Evolutionary conservation across 1,140 invertebrate genomes (phyloP).

Genomic region (Drosophila ercepeae): DNA sequence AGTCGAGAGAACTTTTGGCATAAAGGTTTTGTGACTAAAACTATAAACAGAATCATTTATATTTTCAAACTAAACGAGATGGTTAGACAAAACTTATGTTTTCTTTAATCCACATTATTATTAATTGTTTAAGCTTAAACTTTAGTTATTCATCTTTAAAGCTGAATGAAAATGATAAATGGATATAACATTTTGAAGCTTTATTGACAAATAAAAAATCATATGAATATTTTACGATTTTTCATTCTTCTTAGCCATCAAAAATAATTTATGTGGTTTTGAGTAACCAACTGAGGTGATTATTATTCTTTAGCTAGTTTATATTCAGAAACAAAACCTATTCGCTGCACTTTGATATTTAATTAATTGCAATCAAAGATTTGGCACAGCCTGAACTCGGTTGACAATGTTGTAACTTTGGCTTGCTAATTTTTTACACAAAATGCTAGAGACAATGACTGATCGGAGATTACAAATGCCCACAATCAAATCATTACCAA

Average conservation of each 20-base stretch:
- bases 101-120: too few relatives aligned
- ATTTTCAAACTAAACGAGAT: too few relatives aligned
- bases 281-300: neutral
- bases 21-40: neutral
- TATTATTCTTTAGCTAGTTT: too few relatives aligned
- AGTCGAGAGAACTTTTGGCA: neutral
- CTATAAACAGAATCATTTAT: neutral
- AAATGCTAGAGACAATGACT: slow-evolving; percentile 44
- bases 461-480: slow-evolving; percentile 58
- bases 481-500: slow-evolving; percentile 70
- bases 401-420: slow-evolving; percentile 31
- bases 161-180: neutral
- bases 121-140: too few relatives aligned
- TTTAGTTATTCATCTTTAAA: neutral
- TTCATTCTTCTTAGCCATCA: too few relatives aligned
- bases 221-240: too few relatives aligned
- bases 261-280: neutral
- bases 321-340: neutral
- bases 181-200: too few relatives aligned
- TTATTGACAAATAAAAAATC: too few relatives aligned
- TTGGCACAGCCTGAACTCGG: slow-evolving; percentile 2
- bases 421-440: slow-evolving; percentile 40
- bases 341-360: neutral
- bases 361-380: slow-evolving; percentile 5
- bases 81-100: neutral